Percentiles rank a stretch among this genome's conserved stretches.
Conservation (phyloP, 2,797 vertebrate species). For the Poecilia velifera region DNA sequence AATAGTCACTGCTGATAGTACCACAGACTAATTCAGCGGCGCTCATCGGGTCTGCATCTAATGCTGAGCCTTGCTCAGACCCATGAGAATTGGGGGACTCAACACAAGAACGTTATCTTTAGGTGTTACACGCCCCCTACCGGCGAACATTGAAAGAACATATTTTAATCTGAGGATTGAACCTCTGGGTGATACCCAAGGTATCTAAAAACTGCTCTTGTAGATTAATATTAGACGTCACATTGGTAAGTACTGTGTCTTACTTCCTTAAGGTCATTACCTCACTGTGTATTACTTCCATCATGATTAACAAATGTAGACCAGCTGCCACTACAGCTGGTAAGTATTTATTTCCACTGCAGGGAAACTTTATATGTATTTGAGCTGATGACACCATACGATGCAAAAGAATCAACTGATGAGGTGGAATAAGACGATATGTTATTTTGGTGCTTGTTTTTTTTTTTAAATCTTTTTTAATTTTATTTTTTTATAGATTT, state of each 20-base stretch:
- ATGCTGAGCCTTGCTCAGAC: constrained; percentile 30
- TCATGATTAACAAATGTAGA: not conserved
- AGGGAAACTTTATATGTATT: not conserved
- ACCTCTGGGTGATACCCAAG: constrained; percentile 19
- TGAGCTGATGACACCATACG: not conserved
- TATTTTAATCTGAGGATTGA: constrained; percentile 36
- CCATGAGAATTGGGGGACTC: constrained; percentile 30
- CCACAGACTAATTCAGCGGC: constrained; percentile 15
- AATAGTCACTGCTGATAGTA: constrained; percentile 32
- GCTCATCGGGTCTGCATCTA: constrained; percentile 28
- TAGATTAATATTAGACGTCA: constrained; percentile 5
- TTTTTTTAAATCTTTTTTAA: too few species aligned
- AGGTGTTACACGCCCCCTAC: constrained; percentile 77
- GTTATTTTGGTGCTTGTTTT: not conserved
- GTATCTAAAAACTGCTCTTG: constrained; percentile 13
- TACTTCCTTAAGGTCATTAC: not conserved
- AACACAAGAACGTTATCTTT: constrained; percentile 57
- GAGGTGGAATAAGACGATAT: not conserved
- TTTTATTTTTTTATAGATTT: too few species aligned
- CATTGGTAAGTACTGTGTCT: constrained; percentile 1
- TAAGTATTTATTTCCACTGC: not conserved
- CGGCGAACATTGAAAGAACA: constrained; percentile 3
- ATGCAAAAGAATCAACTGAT: not conserved
- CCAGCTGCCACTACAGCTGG: not conserved
- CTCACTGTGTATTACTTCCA: not conserved